Evolutionary conservation across 2,797 vertebrate species (phyloP).

Genomic region (Fratercula arctica): DNA sequence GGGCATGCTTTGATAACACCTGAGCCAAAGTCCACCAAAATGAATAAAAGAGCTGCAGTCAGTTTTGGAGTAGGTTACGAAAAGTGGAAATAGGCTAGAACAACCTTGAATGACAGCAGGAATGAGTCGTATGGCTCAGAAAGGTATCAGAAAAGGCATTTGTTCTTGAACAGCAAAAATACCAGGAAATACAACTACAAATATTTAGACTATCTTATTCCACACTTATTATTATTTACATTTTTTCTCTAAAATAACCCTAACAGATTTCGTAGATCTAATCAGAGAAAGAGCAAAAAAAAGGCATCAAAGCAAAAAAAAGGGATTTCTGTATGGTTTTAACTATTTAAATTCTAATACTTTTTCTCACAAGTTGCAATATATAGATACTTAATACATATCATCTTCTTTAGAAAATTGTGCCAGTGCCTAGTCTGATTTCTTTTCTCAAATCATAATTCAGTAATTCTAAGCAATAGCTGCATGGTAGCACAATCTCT

Average conservation of each 20-base stretch:
- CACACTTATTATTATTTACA: not conserved
- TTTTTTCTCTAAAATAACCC: not conserved
- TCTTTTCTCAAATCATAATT: not conserved
- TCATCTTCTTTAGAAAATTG: not conserved
- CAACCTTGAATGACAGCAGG: not conserved
- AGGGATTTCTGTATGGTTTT: not conserved
- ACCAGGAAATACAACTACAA: not conserved
- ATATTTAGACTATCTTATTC: not conserved
- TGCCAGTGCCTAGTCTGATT: not conserved
- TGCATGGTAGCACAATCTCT: not conserved
- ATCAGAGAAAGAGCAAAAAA: not conserved
- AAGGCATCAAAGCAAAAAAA: not conserved
- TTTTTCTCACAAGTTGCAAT: not conserved
- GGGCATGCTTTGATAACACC: not conserved
- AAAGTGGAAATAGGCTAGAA: not conserved
- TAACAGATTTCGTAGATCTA: not conserved
- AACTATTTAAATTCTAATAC: not conserved
- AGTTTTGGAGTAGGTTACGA: not conserved
- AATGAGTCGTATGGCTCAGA: not conserved
- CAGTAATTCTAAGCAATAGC: not conserved
- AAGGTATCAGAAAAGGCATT: not conserved
- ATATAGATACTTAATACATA: not conserved
- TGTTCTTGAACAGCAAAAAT: not conserved
- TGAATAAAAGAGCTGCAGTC: not conserved
- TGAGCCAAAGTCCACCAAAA: not conserved